Evolutionary conservation across 1,140 invertebrate species (phyloP).

Genomic region (Dendrolimus kikuchii): DNA sequence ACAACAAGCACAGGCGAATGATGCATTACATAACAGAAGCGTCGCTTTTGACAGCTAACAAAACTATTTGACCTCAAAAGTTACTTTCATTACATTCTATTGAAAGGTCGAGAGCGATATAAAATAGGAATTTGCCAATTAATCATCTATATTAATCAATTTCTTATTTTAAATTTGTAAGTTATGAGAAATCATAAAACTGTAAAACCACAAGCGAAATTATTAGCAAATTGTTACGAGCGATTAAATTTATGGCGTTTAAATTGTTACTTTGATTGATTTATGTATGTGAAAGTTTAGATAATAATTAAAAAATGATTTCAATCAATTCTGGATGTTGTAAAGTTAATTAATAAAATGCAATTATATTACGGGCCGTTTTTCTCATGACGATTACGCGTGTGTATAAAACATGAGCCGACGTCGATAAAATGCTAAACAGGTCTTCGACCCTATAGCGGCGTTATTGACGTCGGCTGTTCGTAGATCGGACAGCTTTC

Average conservation of each 20-base stretch:
- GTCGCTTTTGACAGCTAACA: constrained; percentile 15
- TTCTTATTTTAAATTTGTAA: no score
- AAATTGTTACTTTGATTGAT: no score
- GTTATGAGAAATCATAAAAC: no score
- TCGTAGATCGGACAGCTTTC: constrained; percentile 22
- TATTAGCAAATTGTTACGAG: no score
- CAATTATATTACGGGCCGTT: no score
- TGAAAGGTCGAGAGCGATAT: background rate
- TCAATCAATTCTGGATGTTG: no score
- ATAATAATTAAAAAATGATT: no score
- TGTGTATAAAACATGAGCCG: constrained; percentile 7
- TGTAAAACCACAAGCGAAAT: no score
- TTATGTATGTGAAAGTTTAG: no score
- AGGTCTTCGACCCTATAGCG: constrained; percentile 23
- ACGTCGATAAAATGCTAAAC: constrained; percentile 20
- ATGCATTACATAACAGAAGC: constrained; percentile 16
- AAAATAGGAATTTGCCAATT: background rate
- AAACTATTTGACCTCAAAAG: constrained; percentile 10
- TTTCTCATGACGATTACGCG: constrained; percentile 11
- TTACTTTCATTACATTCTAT: constrained; percentile 5
- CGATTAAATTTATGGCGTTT: no score
- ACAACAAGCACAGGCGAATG: constrained; percentile 7
- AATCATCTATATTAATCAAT: no score
- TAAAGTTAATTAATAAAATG: no score
- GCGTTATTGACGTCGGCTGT: constrained; percentile 19